Evolutionary conservation across 2,113 vertebrate species (phyloP).

Genomic region (Zootoca vivipara): DNA sequence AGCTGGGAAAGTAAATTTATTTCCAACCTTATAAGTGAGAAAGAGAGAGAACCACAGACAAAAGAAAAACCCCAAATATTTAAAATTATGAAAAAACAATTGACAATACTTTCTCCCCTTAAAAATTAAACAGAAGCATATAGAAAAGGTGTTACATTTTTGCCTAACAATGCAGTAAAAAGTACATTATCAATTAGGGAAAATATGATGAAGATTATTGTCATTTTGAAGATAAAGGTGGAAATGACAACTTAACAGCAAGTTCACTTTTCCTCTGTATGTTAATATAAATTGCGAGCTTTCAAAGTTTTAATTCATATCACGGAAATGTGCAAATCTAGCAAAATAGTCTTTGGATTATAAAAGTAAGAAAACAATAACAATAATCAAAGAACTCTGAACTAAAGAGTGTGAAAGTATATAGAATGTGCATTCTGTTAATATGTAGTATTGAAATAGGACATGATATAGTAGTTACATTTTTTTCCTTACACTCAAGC

Average conservation of each 20-base stretch:
- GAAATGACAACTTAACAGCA: slow-evolving; percentile 55
- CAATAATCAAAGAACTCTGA: slow-evolving; percentile 64
- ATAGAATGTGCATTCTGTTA: slow-evolving; percentile 57
- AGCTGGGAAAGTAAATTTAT: slow-evolving; percentile 79
- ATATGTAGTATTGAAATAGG: slow-evolving; percentile 66
- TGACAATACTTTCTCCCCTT: slow-evolving; percentile 61
- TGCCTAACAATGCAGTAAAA: background rate
- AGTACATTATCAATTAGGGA: background rate
- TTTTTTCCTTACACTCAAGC: slow-evolving; percentile 59
- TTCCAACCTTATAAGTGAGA: slow-evolving; percentile 71
- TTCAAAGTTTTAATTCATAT: slow-evolving; percentile 68
- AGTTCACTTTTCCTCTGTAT: slow-evolving; percentile 47
- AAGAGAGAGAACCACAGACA: slow-evolving; percentile 70
- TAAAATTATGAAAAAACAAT: slow-evolving; percentile 68
- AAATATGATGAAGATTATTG: slow-evolving; percentile 51
- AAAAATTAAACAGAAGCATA: slow-evolving; percentile 70
- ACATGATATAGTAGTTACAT: slow-evolving; percentile 60
- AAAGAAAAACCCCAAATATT: slow-evolving; percentile 68
- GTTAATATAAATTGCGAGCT: slow-evolving; percentile 59
- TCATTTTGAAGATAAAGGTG: slow-evolving; percentile 43
- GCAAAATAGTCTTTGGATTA: slow-evolving; percentile 83
- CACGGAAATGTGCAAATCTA: slow-evolving; percentile 79
- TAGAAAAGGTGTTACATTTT: slow-evolving; percentile 51
- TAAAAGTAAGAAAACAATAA: slow-evolving; percentile 66
- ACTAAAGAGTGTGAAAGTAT: slow-evolving; percentile 63